Evolutionary conservation across 2,113 vertebrate species (phyloP), one percentile per base, ranked within the genome.

Genomic region (Nettapus auritus): DNA sequence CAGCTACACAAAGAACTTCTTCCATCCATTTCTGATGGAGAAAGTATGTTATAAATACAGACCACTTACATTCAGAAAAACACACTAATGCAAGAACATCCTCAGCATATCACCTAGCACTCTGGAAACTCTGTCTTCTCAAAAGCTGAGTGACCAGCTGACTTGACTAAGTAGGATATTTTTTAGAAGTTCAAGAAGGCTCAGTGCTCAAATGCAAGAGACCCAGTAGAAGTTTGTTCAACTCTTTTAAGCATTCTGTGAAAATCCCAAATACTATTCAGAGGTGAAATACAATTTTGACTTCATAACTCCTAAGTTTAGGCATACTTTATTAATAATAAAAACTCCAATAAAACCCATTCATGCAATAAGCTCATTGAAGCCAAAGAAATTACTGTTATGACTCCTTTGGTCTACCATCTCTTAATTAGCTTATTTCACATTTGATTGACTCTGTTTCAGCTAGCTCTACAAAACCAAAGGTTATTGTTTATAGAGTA

Each of bases 371-470:
- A 93, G 13, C 69, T 92, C 82, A 86, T 38, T 75, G 92, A 94
- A 90, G 86, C 82, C 80, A 75, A 95, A 90, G 90, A 88, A 94
- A 96, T 93, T 83, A 89, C 86, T 83, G 50, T 22, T 38, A 93
- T 86, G 82, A 83, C 89, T 91, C 42, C 82, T 94, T 81, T 55
- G 57, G 63, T 77, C 82, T 96, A 46, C 82, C 59, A 28, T 95
- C 38, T 74, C 88, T 94, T 96, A 95, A 95, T 93, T 95, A 94
- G n/a, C 50, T 87, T 12, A 53, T 86, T 96, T 90, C 94, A 96
- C 71, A 94, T 95, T 80, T 88, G 84, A 66, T 75, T 93, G 85
- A 84, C 86, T 86, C 25, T 48, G 36, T 64, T 91, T 91, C 83
- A 95, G 75, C 82, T 36, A 86, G 57, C 69, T 88, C 73, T 66